Evolutionary conservation across 2,113 vertebrate species (phyloP).

Genomic region (cat (Felis catus)): F.catus_Fca126_mat1.0 CM031416.1:93835001-93835500

Average conservation of each 20-base stretch:
- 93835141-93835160: constrained; percentile 63
- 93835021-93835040: constrained; percentile 41
- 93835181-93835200: constrained; percentile 64
- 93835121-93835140: constrained; percentile 67
- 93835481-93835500: constrained; percentile 73
- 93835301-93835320: constrained; percentile 47
- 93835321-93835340: constrained; percentile 68
- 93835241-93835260: constrained; percentile 64
- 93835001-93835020: neutral
- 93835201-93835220: constrained; percentile 66
- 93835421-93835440: constrained; percentile 28
- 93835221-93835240: constrained; percentile 52
- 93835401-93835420: constrained; percentile 71
- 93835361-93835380: constrained; percentile 72
- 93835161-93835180: constrained; percentile 61
- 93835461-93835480: constrained; percentile 55
- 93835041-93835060: constrained; percentile 65
- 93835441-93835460: constrained; percentile 5
- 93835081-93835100: constrained; percentile 77
- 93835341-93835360: constrained; percentile 77
- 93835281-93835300: constrained; percentile 37
- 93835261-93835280: neutral
- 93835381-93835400: constrained; percentile 74
- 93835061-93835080: constrained; percentile 75
- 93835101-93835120: constrained; percentile 76